Percentiles rank a stretch among this genome's conserved stretches.
Conservation (phyloP, 2,113 vertebrate genomes). For the Leptobrachium leishanense region DNA sequence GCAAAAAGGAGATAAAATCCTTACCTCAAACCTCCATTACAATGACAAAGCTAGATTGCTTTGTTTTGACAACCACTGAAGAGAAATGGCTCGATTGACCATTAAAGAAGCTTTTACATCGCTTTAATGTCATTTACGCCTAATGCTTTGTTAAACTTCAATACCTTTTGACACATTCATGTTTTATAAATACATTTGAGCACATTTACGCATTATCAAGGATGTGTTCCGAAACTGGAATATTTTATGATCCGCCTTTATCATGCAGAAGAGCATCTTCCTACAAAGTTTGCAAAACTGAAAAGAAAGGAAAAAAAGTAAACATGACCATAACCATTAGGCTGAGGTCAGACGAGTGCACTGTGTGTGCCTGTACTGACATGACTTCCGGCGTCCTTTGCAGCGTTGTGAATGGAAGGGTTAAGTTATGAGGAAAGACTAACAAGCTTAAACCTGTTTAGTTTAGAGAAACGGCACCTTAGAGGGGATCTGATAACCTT, state of each 20-base stretch:
- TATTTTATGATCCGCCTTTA: neutral
- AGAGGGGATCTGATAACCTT: too few species aligned
- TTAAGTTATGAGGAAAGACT: too few species aligned
- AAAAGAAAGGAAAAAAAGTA: too few species aligned
- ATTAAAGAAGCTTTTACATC: constrained; percentile 41
- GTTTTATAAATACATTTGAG: neutral
- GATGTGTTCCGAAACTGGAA: constrained; percentile 9
- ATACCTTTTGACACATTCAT: neutral
- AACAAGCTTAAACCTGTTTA: too few species aligned
- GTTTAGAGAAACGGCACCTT: too few species aligned
- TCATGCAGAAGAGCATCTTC: neutral
- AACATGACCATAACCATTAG: too few species aligned
- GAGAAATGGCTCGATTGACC: constrained; percentile 22
- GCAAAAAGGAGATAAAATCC: constrained; percentile 42
- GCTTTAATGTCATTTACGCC: constrained; percentile 35
- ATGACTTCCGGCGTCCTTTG: too few species aligned
- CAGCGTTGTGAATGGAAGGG: too few species aligned
- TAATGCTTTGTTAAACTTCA: constrained; percentile 34
- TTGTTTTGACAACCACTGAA: constrained; percentile 36
- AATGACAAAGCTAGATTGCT: constrained; percentile 42
- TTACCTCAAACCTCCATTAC: constrained; percentile 31
- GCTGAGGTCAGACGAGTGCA: too few species aligned
- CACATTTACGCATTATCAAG: constrained; percentile 14
- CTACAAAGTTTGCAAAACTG: too few species aligned
- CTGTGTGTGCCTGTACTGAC: too few species aligned